Evolutionary conservation across 2,888 invertebrate genomes (phyloP), one percentile per base, ranked within the genome.

Genomic region (Galerucella nymphaeae): DNA sequence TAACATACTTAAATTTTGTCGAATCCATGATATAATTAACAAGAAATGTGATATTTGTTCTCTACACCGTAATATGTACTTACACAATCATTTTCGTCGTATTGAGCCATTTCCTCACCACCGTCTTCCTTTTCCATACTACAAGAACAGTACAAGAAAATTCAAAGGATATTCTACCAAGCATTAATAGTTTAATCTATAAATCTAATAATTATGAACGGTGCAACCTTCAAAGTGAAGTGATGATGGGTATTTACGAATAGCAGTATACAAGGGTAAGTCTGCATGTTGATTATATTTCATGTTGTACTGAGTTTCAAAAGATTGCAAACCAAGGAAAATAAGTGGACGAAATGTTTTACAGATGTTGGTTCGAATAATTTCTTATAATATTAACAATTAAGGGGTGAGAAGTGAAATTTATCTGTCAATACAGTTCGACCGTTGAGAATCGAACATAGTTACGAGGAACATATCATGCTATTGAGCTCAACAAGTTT

Each of bases 101-200:
- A 84, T 62, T 84, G 80, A 64, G 86, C 86, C 86, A 87, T 86
- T 79, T 86, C 87, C 79, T 87, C 87, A 63, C 86, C 86, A 77
- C 86, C 86, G 79, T 87, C 87, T 79, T 86, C 86, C 76, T 87
- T 86, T 79, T 86, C 86, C 82, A 86, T 82, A 82, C 86, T 86
- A 80, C 70, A 71, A 72, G 72, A 66, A 71, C 71, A 72, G 76
- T 76, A 59, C 70, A 72, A 66, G 74, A 71, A 67, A 71, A 74
- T 73, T 74, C 71, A 73, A 53, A 73, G 63, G 73, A 68, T 68
- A 48, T 42, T 20, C 14, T 42, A 16, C 53, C 53, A 53, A 53
- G 53, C 16, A 16, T 63, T 62, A 62, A 63, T 23, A 57, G 9
- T 18, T 18, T n/a, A 50, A 50, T 50, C 45, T 78, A 48, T 53